Conservation (phyloP, 23 tunicate genomes). For the Trididemnum nubilum region DNA sequence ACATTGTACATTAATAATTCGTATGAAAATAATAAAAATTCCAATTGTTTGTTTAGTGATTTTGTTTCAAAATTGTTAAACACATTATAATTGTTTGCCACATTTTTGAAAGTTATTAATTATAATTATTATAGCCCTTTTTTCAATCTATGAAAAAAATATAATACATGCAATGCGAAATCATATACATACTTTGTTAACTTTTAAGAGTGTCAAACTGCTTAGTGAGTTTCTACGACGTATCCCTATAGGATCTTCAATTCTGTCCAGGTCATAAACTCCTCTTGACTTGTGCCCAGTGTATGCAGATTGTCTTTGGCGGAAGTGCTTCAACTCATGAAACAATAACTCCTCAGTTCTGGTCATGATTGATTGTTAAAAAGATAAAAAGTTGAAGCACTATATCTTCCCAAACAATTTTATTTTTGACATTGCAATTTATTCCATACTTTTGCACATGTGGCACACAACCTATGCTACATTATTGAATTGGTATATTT, state of each 20-base stretch:
- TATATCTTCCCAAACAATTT: not conserved
- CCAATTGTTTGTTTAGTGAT: no score
- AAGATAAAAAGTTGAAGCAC: not conserved
- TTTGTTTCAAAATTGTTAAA: no score
- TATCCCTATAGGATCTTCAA: constrained; percentile 9
- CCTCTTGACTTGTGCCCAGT: constrained; percentile 31
- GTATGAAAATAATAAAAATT: no score
- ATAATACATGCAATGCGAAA: no score
- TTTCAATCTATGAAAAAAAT: no score
- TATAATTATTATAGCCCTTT: no score
- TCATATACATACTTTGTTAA: not conserved
- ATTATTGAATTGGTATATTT: no score
- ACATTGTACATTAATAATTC: no score
- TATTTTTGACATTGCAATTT: not conserved
- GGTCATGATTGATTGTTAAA: constrained; percentile 1
- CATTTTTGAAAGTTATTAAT: no score
- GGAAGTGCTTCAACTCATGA: not conserved
- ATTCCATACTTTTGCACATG: not conserved
- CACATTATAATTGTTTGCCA: no score
- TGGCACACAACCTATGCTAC: no score
- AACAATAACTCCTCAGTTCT: not conserved
- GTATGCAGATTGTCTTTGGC: not conserved
- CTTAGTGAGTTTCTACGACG: constrained; percentile 18
- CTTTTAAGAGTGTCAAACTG: constrained; percentile 26
- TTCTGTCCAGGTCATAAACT: constrained; percentile 38